Base-by-base conservation (phyloP, 2,113 vertebrate species). In the Paracanthobrama guichenoti region DNA sequence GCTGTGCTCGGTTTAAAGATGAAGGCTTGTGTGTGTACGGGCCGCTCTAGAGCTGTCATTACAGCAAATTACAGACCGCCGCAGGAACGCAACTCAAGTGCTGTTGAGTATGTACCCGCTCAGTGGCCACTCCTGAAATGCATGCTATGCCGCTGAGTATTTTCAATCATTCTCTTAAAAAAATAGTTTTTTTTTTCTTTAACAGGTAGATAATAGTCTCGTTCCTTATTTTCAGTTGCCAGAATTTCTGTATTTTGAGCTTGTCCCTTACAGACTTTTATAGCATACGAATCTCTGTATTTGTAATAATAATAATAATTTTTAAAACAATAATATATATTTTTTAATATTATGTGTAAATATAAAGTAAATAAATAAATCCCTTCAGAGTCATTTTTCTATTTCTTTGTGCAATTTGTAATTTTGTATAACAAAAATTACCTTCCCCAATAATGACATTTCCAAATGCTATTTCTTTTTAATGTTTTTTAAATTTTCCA, bases 1-100 rank as follows among this genome's bases (percentile, higher is more conserved):
- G 9, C 60, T 18, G 44, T 1, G 73, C 48, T 84, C 14, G 50
- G 48, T 84, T 77, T 35, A 39, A 35, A 77, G 73, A 77, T 77
- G 60, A 84, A 77, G 59, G 73, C 59, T 26, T 62, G 59, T 62
- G 59, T 62, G 59, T 24, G n/a, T 22, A 22, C 18, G 53, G 20
- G 53, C 55, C 46, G 26, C 13, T 84, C 28, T 46, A 72, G 75
- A 84, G 75, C 75, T 72, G 75, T 84, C 75, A 84, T 84, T 84
- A 79, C 39, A 18, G 74, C 22, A 84, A 84, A 84, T 84, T 79
- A 84, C 83, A 79, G 83, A 59, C 6, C 60, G 6, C 14, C 13
- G 62, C 24, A 57, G 13, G 22, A 50, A 62, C 31, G 10, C 39
- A 24, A 7, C 55, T 62, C 55, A n/a, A 66, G 44, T 76, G 44